Base-by-base conservation (phyloP, 2,797 vertebrate species). In the Spondyliosoma cantharus region DNA sequence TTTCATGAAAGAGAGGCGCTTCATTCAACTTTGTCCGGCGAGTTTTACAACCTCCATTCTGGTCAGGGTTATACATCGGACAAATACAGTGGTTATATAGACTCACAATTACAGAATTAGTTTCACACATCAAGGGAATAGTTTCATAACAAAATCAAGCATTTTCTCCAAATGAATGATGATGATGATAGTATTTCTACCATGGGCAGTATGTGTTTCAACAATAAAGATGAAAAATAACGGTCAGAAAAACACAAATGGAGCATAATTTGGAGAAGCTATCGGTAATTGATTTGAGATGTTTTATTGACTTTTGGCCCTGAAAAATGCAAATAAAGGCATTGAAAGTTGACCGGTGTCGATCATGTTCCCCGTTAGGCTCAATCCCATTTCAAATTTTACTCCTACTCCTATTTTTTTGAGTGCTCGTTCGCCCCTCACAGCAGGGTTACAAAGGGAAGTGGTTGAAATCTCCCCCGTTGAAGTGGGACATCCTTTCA, bases 11-110 rank as follows among this genome's bases (percentile, higher is more conserved):
- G 42, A 60, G 14, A 49, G 17, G 32, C 56, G 12, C 17, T 74
- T 79, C 27, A 43, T 81, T 71, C 62, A 43, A 69, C 66, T 63
- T 43, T 54, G 43, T 66, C 27, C 69, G 66, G 49, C 3, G 5
- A 71, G n/a, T 16, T 73, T 78, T 54, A 49, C 56, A 45, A 52
- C 5, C 2, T 0, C 7, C 11, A 15, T 17, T 63, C 69, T 70
- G 58, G 48, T 60, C 54, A 22, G 48, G 5, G 57, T 45, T 24
- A 14, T 27, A 7, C 45, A 61, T 22, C 4, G 2, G 6, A 24
- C 37, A 58, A 54, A 29, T 15, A 58, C 1, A 5, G 14, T 43
- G 7, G 27, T 46, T 29, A 24, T 37, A 22, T 37, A 17, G 25
- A 48, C 17, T n/a, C 32, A 19, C 3, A 22, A 49, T 67, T 48